These are phyloP conservation scores for Watsonalla cultraria DNA, from an alignment of 2,888 invertebrate species.

Conservation along the genomic window DNA sequence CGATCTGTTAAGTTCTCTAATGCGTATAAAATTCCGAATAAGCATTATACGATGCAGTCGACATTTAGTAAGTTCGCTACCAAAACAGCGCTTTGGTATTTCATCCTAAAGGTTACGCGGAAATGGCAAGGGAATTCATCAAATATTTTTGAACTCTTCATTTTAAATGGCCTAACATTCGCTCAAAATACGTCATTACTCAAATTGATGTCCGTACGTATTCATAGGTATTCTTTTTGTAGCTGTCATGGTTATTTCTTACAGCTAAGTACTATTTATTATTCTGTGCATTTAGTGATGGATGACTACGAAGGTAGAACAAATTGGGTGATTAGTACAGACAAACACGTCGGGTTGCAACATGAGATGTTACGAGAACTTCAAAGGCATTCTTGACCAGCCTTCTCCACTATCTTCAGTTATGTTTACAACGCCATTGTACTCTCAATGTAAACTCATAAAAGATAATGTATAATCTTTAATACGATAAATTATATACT, in stretches of 20 bases:
- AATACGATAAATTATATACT: too few species aligned
- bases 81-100: constrained; percentile 18
- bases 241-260: too few species aligned
- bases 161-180: too few species aligned
- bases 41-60: constrained; percentile 6
- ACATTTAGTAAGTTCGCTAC: constrained; percentile 15
- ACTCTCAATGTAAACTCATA: constrained; percentile 1
- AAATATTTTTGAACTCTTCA: not conserved
- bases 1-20: too few species aligned
- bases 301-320: not conserved
- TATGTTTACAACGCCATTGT: not conserved
- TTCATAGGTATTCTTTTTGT: too few species aligned
- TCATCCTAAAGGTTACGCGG: constrained; percentile 5
- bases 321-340: not conserved
- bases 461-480: not conserved
- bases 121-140: not conserved
- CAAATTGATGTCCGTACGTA: too few species aligned
- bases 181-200: too few species aligned
- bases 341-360: not conserved
- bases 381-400: constrained; percentile 1
- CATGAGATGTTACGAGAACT: not conserved
- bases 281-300: too few species aligned
- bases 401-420: not conserved
- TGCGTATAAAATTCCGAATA: not conserved
- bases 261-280: too few species aligned